Evolutionary conservation across 2,113 vertebrate genomes (phyloP).

Genomic region (Dromiciops gliroides): DNA sequence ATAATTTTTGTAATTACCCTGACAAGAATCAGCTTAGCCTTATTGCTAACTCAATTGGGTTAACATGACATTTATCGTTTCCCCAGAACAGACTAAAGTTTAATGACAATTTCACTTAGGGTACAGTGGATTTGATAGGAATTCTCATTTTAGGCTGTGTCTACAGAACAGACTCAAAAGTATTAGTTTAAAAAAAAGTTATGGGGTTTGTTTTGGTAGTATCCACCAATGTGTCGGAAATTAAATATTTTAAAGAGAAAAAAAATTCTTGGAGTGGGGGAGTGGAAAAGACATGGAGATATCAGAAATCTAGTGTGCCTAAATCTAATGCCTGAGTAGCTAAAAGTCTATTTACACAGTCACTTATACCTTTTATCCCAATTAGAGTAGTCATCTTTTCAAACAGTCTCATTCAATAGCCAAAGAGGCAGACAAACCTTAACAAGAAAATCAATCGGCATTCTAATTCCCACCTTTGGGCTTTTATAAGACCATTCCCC

Average conservation of each 20-base stretch:
- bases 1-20: neutral
- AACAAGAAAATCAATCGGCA: neutral
- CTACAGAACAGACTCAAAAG: neutral
- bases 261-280: neutral
- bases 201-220: neutral
- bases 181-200: neutral
- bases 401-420: neutral
- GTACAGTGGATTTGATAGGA: neutral
- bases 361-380: neutral
- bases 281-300: neutral
- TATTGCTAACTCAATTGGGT: neutral
- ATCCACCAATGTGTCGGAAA: neutral
- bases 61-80: neutral
- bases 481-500: neutral
- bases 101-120: neutral
- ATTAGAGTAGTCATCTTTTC: neutral
- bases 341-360: neutral
- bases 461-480: neutral
- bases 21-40: neutral
- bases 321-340: neutral
- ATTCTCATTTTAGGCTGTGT: neutral
- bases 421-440: neutral
- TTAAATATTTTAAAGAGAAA: neutral
- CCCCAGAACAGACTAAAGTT: neutral
- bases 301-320: neutral